Evolutionary conservation across 1,140 invertebrate species (phyloP).

Genomic region (Ostrea denselamellosa): DNA sequence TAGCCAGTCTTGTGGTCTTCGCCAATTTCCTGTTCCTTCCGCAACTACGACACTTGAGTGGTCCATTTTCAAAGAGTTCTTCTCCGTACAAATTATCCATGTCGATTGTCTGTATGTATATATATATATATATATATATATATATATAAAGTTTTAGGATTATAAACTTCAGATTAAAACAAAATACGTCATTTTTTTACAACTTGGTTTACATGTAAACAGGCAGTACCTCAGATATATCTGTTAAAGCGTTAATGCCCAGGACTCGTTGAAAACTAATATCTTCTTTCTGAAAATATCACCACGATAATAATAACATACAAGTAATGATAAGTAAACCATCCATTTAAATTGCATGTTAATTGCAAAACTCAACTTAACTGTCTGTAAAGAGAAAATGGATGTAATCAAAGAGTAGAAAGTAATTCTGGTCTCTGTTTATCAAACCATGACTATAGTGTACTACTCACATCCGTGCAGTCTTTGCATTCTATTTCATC

Average conservation of each 20-base stretch:
- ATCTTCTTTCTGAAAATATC: background rate
- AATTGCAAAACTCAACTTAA: too few relatives aligned
- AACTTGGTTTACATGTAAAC: too few relatives aligned
- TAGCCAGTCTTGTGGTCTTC: background rate
- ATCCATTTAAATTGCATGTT: too few relatives aligned
- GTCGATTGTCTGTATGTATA: background rate
- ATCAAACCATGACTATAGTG: background rate
- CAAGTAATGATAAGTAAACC: too few relatives aligned
- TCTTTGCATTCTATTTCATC: background rate
- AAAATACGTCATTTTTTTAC: too few relatives aligned
- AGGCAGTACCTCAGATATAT: background rate
- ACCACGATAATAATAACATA: too few relatives aligned
- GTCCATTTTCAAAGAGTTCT: background rate
- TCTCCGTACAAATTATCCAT: background rate
- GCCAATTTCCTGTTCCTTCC: background rate
- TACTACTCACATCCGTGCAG: background rate
- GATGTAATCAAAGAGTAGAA: background rate
- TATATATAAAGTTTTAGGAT: too few relatives aligned
- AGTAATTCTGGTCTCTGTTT: background rate
- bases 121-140: too few relatives aligned
- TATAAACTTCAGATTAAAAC: too few relatives aligned
- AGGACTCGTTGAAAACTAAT: background rate
- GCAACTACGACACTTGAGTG: background rate
- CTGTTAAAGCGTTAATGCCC: background rate
- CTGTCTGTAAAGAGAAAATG: background rate